phyloP scores from a whole-genome alignment of 1,140 invertebrate genomes.

The Megalopta genalis region DNA sequence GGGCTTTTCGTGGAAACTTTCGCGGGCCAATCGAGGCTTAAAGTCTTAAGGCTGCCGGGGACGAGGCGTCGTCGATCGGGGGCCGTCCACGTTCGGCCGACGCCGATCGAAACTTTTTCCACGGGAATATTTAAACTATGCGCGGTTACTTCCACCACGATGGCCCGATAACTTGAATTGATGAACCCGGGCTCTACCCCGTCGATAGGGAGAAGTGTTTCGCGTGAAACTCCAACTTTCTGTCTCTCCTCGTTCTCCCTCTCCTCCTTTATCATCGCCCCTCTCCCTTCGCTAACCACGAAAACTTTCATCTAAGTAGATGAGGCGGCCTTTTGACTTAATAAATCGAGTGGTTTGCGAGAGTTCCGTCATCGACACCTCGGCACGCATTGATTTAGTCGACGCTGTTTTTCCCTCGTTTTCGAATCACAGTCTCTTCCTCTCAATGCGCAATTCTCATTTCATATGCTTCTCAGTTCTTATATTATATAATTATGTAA shows the following conservation, averaged over 20 bases:
- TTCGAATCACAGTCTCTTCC: no score
- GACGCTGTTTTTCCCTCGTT: no score
- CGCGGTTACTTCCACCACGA: not conserved
- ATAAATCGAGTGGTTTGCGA: not conserved
- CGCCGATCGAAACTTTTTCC: not conserved
- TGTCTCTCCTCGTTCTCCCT: no score
- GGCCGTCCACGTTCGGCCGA: not conserved
- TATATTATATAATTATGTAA: no score
- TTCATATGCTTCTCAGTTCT: no score
- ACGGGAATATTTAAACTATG: not conserved
- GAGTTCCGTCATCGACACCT: no score
- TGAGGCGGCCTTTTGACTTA: no score
- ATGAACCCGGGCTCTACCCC: not conserved
- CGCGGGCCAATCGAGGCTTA: conserved; percentile 36
- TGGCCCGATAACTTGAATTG: not conserved
- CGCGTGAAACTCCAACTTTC: not conserved
- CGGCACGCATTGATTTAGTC: no score
- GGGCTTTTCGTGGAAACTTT: conserved; percentile 52
- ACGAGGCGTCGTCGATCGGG: conserved; percentile 2
- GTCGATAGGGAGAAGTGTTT: not conserved
- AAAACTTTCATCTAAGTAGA: not conserved
- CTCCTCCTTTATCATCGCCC: no score
- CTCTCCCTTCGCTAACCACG: not conserved
- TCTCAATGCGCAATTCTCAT: no score
- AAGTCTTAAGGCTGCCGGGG: conserved; percentile 25